Evolutionary conservation across 2,113 vertebrate species (phyloP), one percentile per base, ranked within the genome.

Genomic region (Pangasianodon gigas): DNA sequence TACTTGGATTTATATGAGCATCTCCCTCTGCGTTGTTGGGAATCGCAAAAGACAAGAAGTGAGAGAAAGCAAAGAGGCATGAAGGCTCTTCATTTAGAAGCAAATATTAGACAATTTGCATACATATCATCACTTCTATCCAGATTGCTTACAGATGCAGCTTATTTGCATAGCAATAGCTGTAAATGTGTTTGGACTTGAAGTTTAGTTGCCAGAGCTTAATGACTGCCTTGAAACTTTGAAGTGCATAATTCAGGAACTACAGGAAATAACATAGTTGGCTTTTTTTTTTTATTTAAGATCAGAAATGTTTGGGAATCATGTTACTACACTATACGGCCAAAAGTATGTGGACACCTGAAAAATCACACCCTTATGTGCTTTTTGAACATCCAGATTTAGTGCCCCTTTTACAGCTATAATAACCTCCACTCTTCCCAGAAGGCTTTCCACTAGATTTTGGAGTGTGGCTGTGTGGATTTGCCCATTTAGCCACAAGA

Each of bases 91-190:
- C n/a, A 58, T 37, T 82, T 56, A 83, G 54, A 84, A 56, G 24
- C 52, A 46, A 83, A 37, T 88, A 19, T 46, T 26, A 21, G 26
- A 58, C 37, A 37, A 51, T 82, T 11, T 52, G 48, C 46, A 67
- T 82, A 69, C 58, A 83, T 32, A 67, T 41, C 32, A 67, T 54
- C 77, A 52, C 29, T 48, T 81, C 48, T 18, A 32, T 69, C 26
- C 44, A 86, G 24, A 65, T 41, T 82, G 24, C 71, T 46, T 79
- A 51, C 69, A 74, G 37, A 58, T 58, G 52, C 26, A 51, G 19
- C 48, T 54, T 83, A 71, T 52, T 88, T 71, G 32, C 79, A 83
- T 52, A 52, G 60, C 46, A 37, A 52, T 54, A 80, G 58, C 87
- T 60, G 24, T 77, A 41, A 87, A 77, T 54, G 85, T 87, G 32